Evolutionary conservation across 2,113 vertebrate species (phyloP).

Genomic region (Lepus europaeus): DNA sequence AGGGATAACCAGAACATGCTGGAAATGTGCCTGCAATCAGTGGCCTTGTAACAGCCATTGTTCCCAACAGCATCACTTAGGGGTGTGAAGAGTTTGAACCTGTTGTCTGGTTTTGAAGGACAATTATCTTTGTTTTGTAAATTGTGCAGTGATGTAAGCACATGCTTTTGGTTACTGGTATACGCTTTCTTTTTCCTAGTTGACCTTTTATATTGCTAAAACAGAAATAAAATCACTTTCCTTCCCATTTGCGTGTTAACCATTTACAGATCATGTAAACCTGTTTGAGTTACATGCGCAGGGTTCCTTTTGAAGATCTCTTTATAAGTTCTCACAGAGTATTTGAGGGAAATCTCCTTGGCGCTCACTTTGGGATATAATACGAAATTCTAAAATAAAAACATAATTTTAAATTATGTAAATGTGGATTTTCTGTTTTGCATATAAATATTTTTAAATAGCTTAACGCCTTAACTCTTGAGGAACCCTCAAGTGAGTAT

Average conservation of each 20-base stretch:
- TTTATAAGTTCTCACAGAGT: constrained; percentile 41
- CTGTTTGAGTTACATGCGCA: constrained; percentile 49
- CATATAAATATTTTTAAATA: constrained; percentile 9
- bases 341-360: constrained; percentile 44
- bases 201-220: constrained; percentile 75
- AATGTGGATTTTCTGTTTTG: constrained; percentile 50
- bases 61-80: constrained; percentile 77
- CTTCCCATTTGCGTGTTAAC: constrained; percentile 67
- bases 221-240: constrained; percentile 84
- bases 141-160: constrained; percentile 76
- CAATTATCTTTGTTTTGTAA: constrained; percentile 79
- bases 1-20: constrained; percentile 69
- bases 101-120: constrained; percentile 82
- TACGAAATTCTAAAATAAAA: constrained; percentile 55
- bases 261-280: constrained; percentile 33
- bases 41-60: constrained; percentile 66
- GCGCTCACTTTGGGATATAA: constrained; percentile 47
- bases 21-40: constrained; percentile 76
- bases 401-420: constrained; percentile 23
- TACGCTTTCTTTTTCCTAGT: background rate
- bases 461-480: background rate
- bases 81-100: constrained; percentile 83
- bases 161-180: constrained; percentile 71
- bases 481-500: background rate
- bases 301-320: constrained; percentile 21